A percentile compares a stretch with the other conserved stretches of the same genome.
phyloP scores from a whole-genome alignment of 2,797 vertebrate species.

The Pampus argenteus region DNA sequence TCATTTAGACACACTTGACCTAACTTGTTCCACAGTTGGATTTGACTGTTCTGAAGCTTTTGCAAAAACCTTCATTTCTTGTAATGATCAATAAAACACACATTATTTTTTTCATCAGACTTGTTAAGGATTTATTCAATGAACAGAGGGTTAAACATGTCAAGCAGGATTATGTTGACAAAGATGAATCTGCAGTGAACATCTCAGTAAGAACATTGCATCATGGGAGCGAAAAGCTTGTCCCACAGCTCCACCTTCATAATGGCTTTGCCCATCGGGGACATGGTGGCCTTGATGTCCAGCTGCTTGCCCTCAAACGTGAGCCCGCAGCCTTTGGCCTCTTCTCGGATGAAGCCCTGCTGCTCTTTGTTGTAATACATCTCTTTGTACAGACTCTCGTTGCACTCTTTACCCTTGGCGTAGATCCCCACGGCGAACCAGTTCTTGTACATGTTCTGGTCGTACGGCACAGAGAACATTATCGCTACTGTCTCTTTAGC shows the following conservation, averaged over 20 bases:
- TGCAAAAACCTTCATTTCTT: neutral
- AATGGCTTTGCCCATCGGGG: constrained; percentile 68
- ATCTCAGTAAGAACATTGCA: neutral
- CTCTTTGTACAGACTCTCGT: constrained; percentile 70
- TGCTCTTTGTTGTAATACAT: constrained; percentile 76
- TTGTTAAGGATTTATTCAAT: constrained; percentile 57
- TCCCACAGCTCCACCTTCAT: constrained; percentile 82
- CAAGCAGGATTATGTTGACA: neutral
- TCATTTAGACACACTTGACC: neutral
- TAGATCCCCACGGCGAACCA: constrained; percentile 66
- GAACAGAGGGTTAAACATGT: constrained; percentile 6
- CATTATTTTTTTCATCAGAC: constrained; percentile 6
- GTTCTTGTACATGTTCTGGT: constrained; percentile 70
- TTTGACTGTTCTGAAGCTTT: neutral
- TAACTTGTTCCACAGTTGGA: constrained; percentile 6
- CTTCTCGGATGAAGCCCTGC: constrained; percentile 41
- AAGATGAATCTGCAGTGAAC: neutral
- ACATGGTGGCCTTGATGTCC: constrained; percentile 76
- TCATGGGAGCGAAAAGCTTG: constrained; percentile 39
- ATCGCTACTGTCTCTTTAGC: constrained; percentile 44
- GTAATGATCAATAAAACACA: constrained; percentile 20
- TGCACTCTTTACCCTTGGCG: constrained; percentile 11
- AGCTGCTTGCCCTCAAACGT: constrained; percentile 14
- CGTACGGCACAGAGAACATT: constrained; percentile 80
- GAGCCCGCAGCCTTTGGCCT: constrained; percentile 51